Evolutionary conservation across 2,797 vertebrate genomes (phyloP).

Genomic region (Netta rufina): DNA sequence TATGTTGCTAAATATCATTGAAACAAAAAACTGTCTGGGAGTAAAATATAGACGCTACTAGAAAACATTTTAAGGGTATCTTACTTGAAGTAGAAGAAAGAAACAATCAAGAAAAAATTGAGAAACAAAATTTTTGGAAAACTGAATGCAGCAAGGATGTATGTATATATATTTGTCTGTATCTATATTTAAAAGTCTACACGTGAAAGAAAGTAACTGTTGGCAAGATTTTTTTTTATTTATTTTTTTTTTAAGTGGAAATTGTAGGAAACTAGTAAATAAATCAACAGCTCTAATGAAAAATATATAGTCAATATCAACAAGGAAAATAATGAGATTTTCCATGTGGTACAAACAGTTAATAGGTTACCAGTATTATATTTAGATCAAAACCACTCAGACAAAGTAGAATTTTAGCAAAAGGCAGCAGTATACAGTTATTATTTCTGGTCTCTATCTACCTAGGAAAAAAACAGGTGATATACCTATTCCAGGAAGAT

Average conservation of each 20-base stretch:
- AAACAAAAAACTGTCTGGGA: not conserved
- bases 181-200: not conserved
- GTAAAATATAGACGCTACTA: not conserved
- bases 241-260: not conserved
- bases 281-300: not conserved
- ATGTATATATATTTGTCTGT: not conserved
- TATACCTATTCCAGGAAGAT: not conserved
- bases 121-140: not conserved
- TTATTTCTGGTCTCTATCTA: not conserved
- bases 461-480: not conserved
- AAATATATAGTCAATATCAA: rapidly evolving
- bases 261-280: not conserved
- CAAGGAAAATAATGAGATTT: not conserved
- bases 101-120: not conserved
- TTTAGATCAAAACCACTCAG: not conserved
- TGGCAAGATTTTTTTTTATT: not conserved
- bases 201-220: not conserved
- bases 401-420: not conserved
- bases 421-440: not conserved
- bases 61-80: not conserved
- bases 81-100: not conserved
- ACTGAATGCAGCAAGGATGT: not conserved
- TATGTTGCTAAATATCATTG: not conserved
- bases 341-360: not conserved
- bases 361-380: not conserved